These are phyloP conservation scores for Trichopria drosophilae DNA, from an alignment of 2,888 invertebrate species.

Conservation along the genomic window DNA sequence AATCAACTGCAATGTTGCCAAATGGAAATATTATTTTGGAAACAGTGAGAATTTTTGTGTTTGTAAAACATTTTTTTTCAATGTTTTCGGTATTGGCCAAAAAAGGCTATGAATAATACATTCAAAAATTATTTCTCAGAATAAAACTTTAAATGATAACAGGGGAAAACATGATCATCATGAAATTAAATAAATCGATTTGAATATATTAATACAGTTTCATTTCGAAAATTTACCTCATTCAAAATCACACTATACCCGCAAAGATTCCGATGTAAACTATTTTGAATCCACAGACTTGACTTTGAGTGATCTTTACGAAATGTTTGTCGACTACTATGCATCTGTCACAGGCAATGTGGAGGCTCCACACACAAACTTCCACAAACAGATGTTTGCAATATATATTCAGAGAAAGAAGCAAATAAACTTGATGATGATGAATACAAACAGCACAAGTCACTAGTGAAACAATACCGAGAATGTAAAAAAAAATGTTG, in stretches of 20 bases:
- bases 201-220: conserved; percentile 21
- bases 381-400: conserved; percentile 16
- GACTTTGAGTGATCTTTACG: conserved; percentile 7
- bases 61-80: conserved; percentile 9
- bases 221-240: conserved; percentile 24
- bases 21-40: no score
- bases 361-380: conserved; percentile 7
- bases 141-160: conserved; percentile 4
- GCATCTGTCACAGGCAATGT: conserved; percentile 3
- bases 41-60: neutral
- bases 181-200: conserved; percentile 12
- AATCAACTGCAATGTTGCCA: no score
- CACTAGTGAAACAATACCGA: conserved; percentile 5
- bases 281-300: conserved; percentile 21
- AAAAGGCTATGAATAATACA: conserved; percentile 6
- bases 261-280: conserved; percentile 10
- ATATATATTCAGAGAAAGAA: conserved; percentile 5
- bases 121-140: conserved; percentile 8
- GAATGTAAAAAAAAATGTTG: conserved; percentile 10
- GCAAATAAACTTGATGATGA: neutral
- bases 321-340: conserved; percentile 15
- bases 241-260: conserved; percentile 16
- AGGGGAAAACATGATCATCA: conserved; percentile 25
- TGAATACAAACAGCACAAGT: neutral
- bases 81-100: conserved; percentile 8